Conservation (phyloP, 2,888 invertebrate species). For the Lumbricus terrestris region DNA sequence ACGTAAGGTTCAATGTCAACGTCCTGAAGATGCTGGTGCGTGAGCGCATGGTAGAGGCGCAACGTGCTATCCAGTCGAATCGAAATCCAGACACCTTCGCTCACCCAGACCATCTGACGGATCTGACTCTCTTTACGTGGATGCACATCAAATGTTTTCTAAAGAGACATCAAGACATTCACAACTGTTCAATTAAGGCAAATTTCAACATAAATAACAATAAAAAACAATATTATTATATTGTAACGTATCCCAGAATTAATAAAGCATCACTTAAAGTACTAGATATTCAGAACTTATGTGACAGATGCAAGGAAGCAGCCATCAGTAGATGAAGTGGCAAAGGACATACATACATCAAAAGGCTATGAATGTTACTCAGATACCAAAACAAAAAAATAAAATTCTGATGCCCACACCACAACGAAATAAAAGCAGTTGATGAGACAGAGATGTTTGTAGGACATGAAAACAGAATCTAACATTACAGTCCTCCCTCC, state of each 20-base stretch:
- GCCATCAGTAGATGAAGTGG: not conserved
- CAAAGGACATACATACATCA: not conserved
- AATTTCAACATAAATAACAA: not conserved
- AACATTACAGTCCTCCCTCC: slow-evolving; percentile 30
- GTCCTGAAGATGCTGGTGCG: slow-evolving; percentile 89
- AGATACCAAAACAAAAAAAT: not conserved
- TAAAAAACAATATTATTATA: too few relatives aligned
- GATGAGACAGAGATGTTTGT: not conserved
- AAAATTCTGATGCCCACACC: not conserved
- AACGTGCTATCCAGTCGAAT: slow-evolving; percentile 95
- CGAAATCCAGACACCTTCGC: slow-evolving; percentile 93
- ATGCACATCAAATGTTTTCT: slow-evolving; percentile 88
- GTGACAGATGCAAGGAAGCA: not conserved
- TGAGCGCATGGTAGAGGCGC: slow-evolving; percentile 92
- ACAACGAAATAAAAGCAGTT: not conserved
- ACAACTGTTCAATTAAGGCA: not conserved
- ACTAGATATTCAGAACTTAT: not conserved
- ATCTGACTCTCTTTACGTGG: slow-evolving; percentile 91
- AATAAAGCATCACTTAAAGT: not conserved
- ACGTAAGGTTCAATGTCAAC: slow-evolving; percentile 99
- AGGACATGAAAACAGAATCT: too few relatives aligned
- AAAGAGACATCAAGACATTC: slow-evolving; percentile 25
- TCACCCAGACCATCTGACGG: slow-evolving; percentile 90
- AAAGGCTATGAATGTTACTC: not conserved
- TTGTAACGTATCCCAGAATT: not conserved